Evolutionary conservation across 2,888 invertebrate genomes (phyloP).

Genomic region (Andrena trimmerana): DNA sequence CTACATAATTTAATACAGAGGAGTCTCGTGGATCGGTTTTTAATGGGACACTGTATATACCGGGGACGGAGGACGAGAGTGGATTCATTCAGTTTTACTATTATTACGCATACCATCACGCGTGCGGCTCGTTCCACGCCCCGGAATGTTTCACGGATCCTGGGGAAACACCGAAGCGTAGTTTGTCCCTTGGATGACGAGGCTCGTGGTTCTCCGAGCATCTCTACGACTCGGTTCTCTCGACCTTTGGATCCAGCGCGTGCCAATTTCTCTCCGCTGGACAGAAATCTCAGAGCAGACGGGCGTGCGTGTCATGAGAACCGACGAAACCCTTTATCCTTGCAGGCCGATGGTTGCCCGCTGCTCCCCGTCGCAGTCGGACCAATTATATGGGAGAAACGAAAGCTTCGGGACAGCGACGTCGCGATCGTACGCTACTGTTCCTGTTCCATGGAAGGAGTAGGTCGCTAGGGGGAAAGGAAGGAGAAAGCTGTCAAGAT

Average conservation of each 20-base stretch:
- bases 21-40: too few species aligned
- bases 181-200: constrained; percentile 25
- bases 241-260: constrained; percentile 9
- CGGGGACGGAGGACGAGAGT: constrained; percentile 40
- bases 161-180: constrained; percentile 18
- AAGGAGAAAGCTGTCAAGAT: neutral
- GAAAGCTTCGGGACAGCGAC: neutral
- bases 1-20: too few species aligned
- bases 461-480: neutral
- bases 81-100: constrained; percentile 82
- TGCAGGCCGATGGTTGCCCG: too few species aligned
- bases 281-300: neutral
- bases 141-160: constrained; percentile 53
- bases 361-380: neutral
- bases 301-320: too few species aligned
- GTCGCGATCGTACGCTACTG: neutral
- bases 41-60: too few species aligned
- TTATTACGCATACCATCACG: constrained; percentile 82
- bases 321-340: too few species aligned
- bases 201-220: constrained; percentile 8
- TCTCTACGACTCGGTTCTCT: neutral
- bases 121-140: constrained; percentile 70
- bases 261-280: constrained; percentile 12
- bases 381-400: neutral
- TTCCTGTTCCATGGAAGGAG: too few species aligned